Conservation (phyloP, 2,113 vertebrate species). For the Anoura caudifer region DNA sequence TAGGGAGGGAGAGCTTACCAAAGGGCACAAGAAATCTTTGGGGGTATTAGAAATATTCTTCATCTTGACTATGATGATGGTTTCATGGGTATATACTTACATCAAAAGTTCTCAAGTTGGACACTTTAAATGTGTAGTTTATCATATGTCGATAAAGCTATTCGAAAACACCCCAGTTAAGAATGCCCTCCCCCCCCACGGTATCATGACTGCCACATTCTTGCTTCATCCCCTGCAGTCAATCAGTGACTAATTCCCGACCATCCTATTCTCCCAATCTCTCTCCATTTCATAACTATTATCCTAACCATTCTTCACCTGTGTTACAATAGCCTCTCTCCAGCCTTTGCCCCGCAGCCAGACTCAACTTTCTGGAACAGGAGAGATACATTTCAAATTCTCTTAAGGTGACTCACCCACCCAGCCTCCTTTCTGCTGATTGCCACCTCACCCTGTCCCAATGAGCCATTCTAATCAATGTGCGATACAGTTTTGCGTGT, state of each 20-base stretch:
- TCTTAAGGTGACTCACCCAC: not conserved
- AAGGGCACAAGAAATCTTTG: not conserved
- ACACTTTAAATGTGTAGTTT: not conserved
- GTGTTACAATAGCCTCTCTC: not conserved
- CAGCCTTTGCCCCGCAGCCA: not conserved
- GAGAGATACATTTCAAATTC: not conserved
- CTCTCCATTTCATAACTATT: not conserved
- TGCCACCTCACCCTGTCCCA: not conserved
- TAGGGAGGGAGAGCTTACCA: not conserved
- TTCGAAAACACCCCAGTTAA: not conserved
- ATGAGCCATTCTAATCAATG: not conserved
- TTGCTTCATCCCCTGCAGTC: not conserved
- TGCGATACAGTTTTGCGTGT: not conserved
- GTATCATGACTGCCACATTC: not conserved
- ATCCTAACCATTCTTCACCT: not conserved
- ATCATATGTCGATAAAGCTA: not conserved
- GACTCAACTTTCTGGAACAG: constrained; percentile 1
- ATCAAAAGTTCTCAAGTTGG: not conserved
- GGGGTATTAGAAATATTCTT: not conserved
- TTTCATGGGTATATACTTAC: not conserved
- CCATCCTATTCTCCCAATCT: not conserved
- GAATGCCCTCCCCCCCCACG: not conserved
- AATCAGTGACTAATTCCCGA: not conserved
- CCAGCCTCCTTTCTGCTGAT: not conserved
- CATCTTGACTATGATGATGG: not conserved